A percentile compares a stretch with the other conserved stretches of the same genome.
Conservation (phyloP, 2,113 vertebrate species). For the Coptodon rendalli region DNA sequence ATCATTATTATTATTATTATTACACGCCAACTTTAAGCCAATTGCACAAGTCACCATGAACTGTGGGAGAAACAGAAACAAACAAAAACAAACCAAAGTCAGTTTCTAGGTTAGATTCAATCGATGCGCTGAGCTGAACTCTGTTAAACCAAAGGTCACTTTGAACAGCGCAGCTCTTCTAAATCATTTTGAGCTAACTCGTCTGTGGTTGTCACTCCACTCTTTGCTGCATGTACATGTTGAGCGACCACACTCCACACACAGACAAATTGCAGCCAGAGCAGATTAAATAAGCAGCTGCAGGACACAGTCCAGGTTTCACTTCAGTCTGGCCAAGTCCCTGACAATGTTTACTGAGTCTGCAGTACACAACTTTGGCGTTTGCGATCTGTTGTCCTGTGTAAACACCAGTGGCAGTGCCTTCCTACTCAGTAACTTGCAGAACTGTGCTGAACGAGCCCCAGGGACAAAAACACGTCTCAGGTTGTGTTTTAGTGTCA, state of each 20-base stretch:
- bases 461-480: not conserved
- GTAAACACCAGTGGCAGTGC: not conserved
- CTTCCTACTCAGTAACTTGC: not conserved
- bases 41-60: not conserved
- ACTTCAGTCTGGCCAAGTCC: not conserved
- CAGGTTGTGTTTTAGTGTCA: not conserved
- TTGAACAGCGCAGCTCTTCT: not conserved
- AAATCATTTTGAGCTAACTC: not conserved
- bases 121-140: not conserved
- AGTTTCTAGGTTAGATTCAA: not conserved
- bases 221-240: not conserved
- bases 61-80: not conserved
- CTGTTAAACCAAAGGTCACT: not conserved
- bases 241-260: not conserved
- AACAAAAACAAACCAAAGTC: not conserved
- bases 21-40: not conserved
- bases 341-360: not conserved
- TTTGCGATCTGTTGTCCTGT: not conserved
- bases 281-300: not conserved
- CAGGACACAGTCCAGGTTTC: not conserved
- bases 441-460: not conserved
- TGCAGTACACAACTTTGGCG: not conserved
- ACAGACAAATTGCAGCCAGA: not conserved
- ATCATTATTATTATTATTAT: not conserved
- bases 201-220: not conserved